phyloP scores from a whole-genome alignment of 1,140 invertebrate species.

The Zelostemma sp. region DNA sequence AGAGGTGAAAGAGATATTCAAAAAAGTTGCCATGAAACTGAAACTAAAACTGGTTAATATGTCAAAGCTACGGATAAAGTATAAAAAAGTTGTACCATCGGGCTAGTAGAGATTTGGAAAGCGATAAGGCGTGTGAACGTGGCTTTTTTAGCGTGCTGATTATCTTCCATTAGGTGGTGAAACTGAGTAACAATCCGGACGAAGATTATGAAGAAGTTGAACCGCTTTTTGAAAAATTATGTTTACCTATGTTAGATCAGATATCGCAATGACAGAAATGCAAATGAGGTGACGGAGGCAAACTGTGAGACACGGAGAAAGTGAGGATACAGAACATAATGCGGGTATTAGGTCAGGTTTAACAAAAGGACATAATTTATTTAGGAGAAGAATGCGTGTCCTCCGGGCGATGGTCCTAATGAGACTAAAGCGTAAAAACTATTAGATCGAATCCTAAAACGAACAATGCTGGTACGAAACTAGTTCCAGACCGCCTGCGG shows the following conservation, averaged over 20 bases:
- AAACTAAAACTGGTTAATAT: neutral
- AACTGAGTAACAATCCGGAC: neutral
- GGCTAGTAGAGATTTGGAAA: too few species aligned
- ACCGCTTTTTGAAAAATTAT: conserved; percentile 1
- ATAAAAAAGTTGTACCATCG: too few species aligned
- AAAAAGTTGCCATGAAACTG: conserved; percentile 13
- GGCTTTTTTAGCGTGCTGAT: neutral
- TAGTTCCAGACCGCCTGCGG: conserved; percentile 38
- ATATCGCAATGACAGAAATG: neutral
- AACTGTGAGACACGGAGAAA: conserved; percentile 4
- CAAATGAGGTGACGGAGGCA: neutral
- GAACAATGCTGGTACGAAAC: conserved; percentile 26
- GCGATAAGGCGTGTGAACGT: neutral
- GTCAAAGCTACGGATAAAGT: too few species aligned
- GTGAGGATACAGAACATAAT: conserved; percentile 5
- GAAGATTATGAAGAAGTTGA: too few species aligned
- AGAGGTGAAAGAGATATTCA: conserved; percentile 3
- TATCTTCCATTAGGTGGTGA: neutral
- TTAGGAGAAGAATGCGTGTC: conserved; percentile 25
- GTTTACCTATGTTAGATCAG: neutral
- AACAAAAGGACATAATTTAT: conserved; percentile 12
- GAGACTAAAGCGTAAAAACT: conserved; percentile 14
- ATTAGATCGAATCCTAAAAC: conserved; percentile 21
- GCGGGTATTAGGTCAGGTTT: conserved; percentile 10
- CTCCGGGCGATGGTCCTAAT: conserved; percentile 13